A percentile compares a stretch with the other conserved stretches of the same genome.
Conservation (phyloP, 2,113 vertebrate species). For the Piprites chloris region DNA sequence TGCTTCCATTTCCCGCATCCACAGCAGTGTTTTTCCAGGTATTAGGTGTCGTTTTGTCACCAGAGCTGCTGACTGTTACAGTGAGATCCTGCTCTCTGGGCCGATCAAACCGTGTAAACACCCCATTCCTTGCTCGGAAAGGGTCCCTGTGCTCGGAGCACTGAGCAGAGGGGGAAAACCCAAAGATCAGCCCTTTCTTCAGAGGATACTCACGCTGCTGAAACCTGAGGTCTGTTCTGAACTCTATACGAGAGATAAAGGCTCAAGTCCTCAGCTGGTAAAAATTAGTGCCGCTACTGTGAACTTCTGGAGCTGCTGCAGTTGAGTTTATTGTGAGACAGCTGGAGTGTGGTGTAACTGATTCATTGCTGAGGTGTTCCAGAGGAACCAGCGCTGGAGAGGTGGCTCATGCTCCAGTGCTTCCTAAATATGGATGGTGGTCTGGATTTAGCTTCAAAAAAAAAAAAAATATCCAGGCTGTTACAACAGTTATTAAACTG, state of each 20-base stretch:
- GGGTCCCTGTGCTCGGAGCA: rapidly evolving
- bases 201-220: background rate
- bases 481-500: background rate
- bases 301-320: background rate
- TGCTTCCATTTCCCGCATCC: background rate
- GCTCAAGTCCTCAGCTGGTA: slow-evolving; percentile 27
- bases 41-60: background rate
- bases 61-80: rapidly evolving
- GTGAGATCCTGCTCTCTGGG: rapidly evolving
- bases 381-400: background rate
- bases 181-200: background rate
- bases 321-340: background rate
- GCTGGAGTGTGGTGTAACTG: background rate
- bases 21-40: background rate
- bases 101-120: rapidly evolving
- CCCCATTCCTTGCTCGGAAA: background rate
- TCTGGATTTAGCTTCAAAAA: background rate
- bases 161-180: background rate
- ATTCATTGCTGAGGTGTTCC: background rate
- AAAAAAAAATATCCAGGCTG: background rate
- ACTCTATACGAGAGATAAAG: slow-evolving; percentile 35
- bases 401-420: background rate
- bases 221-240: background rate
- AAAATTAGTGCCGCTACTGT: slow-evolving; percentile 18
- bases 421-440: background rate